A percentile compares a stretch with the other conserved stretches of the same genome.
Evolutionary conservation across 2,113 vertebrate genomes (phyloP).

Genomic region (Oncorhynchus keta): DNA sequence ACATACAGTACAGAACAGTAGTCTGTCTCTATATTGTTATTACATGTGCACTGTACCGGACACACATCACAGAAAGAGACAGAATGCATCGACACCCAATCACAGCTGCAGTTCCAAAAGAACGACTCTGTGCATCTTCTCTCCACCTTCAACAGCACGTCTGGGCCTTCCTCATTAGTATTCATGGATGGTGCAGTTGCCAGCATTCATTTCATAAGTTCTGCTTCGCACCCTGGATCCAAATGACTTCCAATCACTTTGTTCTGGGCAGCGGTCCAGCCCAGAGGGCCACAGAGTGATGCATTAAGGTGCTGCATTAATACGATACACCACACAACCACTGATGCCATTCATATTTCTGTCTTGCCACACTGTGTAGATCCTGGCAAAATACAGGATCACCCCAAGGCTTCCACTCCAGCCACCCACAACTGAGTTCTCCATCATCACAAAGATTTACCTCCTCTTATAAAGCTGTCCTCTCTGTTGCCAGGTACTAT

Average conservation of each 20-base stretch:
- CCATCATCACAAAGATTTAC: constrained; percentile 16
- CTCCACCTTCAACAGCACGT: constrained; percentile 12
- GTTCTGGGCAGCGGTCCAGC: constrained; percentile 64
- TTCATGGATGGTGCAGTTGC: constrained; percentile 35
- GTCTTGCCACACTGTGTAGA: constrained; percentile 30
- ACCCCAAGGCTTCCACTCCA: constrained; percentile 7
- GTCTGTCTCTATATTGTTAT: not conserved
- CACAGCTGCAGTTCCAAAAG: not conserved
- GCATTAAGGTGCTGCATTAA: constrained; percentile 60
- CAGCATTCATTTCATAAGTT: constrained; percentile 55
- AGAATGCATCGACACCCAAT: not conserved
- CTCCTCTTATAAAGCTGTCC: constrained; percentile 8
- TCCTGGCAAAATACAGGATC: constrained; percentile 32
- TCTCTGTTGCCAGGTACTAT: not conserved
- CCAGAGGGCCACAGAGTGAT: constrained; percentile 43
- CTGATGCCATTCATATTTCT: constrained; percentile 51
- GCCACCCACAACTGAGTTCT: constrained; percentile 5
- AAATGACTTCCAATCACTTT: constrained; percentile 68
- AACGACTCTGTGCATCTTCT: not conserved
- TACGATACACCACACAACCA: constrained; percentile 49
- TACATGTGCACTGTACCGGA: not conserved
- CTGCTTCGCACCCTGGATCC: constrained; percentile 52
- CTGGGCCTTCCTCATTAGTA: constrained; percentile 42
- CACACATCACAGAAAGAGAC: not conserved
- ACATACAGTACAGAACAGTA: not conserved